Percentiles rank a stretch among this genome's conserved stretches.
Evolutionary conservation across 2,888 invertebrate species (phyloP).

Genomic region (Volucella inanis): DNA sequence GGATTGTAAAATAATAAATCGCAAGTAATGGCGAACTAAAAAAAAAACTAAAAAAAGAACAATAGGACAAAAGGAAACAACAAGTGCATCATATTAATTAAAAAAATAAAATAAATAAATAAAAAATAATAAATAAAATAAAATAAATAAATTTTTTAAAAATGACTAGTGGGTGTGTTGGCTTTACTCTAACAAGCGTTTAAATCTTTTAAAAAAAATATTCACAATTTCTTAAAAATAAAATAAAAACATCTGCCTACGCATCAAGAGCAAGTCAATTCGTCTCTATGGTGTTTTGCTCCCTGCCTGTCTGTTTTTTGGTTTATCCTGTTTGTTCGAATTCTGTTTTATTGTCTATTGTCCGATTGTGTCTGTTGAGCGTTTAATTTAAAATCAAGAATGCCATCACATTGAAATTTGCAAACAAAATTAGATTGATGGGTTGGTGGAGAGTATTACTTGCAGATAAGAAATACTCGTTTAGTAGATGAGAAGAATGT

Average conservation of each 20-base stretch:
- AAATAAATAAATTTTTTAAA: conserved; percentile 28
- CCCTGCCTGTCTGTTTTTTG: not conserved
- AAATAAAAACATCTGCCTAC: conserved; percentile 62
- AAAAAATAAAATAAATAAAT: conserved; percentile 15
- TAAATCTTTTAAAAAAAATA: conserved; percentile 26
- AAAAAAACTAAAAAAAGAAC: not conserved
- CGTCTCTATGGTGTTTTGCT: conserved; percentile 10
- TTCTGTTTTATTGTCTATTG: conserved; percentile 17
- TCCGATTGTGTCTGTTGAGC: conserved; percentile 64
- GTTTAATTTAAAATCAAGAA: conserved; percentile 70
- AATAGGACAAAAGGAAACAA: not conserved
- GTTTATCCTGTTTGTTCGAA: conserved; percentile 25
- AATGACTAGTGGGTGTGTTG: conserved; percentile 45
- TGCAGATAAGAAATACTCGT: too few relatives aligned
- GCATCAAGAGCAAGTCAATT: conserved; percentile 43
- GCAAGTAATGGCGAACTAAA: conserved; percentile 29
- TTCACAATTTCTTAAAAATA: conserved; percentile 16
- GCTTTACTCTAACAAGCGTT: conserved; percentile 23
- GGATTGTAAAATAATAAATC: conserved; percentile 32
- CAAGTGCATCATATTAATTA: conserved; percentile 6
- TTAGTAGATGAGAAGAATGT: not conserved
- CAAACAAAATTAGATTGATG: conserved; percentile 68
- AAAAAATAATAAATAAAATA: conserved; percentile 11
- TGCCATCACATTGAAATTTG: conserved; percentile 57
- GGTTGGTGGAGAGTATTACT: conserved; percentile 12